Percentiles rank a stretch among this genome's conserved stretches.
These are phyloP conservation scores for Crypturellus undulatus DNA, from an alignment of 2,113 vertebrate genomes.

Conservation along the genomic window DNA sequence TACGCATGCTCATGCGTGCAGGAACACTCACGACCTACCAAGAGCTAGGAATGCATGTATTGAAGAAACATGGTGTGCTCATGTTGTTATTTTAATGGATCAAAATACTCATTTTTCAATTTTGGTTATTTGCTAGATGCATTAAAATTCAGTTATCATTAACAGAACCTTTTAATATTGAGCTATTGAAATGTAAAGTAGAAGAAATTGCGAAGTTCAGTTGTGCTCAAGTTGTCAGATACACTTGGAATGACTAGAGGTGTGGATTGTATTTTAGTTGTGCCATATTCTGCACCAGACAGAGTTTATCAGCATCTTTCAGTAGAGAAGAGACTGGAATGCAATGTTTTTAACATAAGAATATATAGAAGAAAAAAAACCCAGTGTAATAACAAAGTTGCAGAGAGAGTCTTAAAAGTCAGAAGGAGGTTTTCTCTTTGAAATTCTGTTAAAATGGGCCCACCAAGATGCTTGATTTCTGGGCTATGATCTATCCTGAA, in stretches of 20 bases:
- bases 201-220: neutral
- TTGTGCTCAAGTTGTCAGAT: neutral
- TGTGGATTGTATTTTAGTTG: neutral
- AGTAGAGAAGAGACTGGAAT: neutral
- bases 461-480: neutral
- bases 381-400: neutral
- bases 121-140: neutral
- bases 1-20: slow-evolving; percentile 12
- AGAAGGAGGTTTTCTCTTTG: neutral
- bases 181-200: neutral
- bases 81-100: neutral
- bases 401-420: neutral
- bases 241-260: neutral
- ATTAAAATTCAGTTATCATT: neutral
- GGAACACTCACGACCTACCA: neutral
- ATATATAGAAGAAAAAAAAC: neutral
- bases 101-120: neutral
- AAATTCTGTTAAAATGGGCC: slow-evolving; percentile 4
- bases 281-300: neutral
- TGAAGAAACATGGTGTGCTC: neutral
- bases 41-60: neutral
- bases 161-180: neutral
- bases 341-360: neutral
- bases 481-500: slow-evolving; percentile 3
- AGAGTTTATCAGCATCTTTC: neutral